Base-by-base conservation (phyloP, 2,113 vertebrate species). In the Psophia crepitans region DNA sequence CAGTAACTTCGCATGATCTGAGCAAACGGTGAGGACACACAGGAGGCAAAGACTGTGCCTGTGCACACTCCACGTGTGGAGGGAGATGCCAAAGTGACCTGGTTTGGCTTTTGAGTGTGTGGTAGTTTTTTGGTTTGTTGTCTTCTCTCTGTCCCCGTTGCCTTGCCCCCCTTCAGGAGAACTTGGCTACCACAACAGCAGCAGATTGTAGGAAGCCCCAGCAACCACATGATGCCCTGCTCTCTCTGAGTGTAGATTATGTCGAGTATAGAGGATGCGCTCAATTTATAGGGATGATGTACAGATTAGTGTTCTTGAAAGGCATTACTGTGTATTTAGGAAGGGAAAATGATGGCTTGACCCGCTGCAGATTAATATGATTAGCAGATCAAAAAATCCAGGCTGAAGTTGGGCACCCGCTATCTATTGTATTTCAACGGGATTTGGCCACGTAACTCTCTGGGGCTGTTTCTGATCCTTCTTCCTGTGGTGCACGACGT, bases 81-180 rank as follows among this genome's bases (percentile, higher is more conserved):
- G 65, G 15, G 51, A 61, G n/a, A 27, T 14, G 18, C 63, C 35
- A 21, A 20, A 22, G 12, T 21, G 46, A 19, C 66, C 71, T 70
- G 51, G 11, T 27, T n/a, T 46, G 49, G 22, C 79, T 78, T n/a
- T 27, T 27, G 57, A 51, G 27, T 2, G 0, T 4, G 4, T 20
- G 49, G 8, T 58, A 14, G 7, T 24, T 58, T 63, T n/a, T 18
- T 43, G 49, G n/a, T 68, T 63, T 60, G 12, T 33, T 65, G 35
- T 21, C n/a, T 70, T 5, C 46, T 33, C 30, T 19, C 32, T 0
- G 1, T 26, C 35, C 15, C 37, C 1, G 0, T 11, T 21, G 21
- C 71, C 44, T 41, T 54, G 22, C 18, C n/a, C 60, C 8, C 4
- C 44, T 61, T 41, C 0, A 3, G 71, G 37, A 91, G 26, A 78